A percentile compares a stretch with the other conserved stretches of the same genome.
These are phyloP conservation scores for Cyprinella venusta DNA, from an alignment of 2,797 vertebrate genomes.

Conservation along the genomic window DNA sequence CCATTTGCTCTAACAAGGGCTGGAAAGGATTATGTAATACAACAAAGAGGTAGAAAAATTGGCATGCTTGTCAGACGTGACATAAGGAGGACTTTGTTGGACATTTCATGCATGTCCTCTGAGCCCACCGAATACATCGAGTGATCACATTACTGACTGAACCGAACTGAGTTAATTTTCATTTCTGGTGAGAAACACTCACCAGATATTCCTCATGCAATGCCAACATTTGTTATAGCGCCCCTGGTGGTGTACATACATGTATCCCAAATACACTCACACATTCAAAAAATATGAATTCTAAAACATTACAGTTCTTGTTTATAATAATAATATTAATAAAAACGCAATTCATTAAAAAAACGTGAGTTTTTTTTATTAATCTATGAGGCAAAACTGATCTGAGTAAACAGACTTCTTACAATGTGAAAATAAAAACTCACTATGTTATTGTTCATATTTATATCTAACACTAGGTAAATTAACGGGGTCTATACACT, in stretches of 20 bases:
- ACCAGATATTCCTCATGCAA: neutral
- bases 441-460: neutral
- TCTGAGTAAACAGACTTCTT: neutral
- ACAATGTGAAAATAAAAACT: neutral
- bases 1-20: neutral
- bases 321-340: neutral
- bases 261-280: neutral
- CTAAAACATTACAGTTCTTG: neutral
- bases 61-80: neutral
- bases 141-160: neutral
- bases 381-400: neutral
- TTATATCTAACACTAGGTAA: neutral
- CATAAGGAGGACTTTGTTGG: neutral
- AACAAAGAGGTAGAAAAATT: neutral
- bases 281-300: neutral
- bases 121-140: neutral
- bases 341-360: neutral
- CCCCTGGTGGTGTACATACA: neutral
- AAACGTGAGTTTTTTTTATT: neutral
- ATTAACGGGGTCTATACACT: neutral
- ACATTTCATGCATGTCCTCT: neutral
- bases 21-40: conserved; percentile 2
- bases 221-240: neutral
- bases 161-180: neutral
- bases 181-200: neutral